Base-by-base conservation (phyloP, 2,113 vertebrate species). In the Sylvietta virens region DNA sequence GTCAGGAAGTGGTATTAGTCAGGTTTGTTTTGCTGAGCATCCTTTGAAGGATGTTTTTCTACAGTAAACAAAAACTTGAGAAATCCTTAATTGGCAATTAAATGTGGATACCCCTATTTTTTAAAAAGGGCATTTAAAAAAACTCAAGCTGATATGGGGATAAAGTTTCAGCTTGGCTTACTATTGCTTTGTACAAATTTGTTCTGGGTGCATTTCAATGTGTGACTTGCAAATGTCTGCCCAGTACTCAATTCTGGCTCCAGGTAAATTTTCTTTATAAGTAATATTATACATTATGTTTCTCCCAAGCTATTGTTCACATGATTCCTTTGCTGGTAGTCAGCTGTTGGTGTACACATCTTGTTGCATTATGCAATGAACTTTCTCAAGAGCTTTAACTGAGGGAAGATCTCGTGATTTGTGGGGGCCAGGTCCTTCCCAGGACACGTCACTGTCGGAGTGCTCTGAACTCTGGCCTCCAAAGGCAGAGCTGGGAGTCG, bases 81-180 rank as follows among this genome's bases (percentile, higher is more conserved):
- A 94, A 91, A 90, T 62, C 14, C 24, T 56, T 93, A 94, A 97
- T 61, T 96, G 91, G 66, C 91, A 95, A 95, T 96, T 95, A 94
- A 77, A 73, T 48, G 50, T 61, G 54, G 35, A 69, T 27, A 62
- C 71, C 7, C 13, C 5, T 35, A 21, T 56, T 58, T 77, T 76
- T 87, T 83, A 9, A 60, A 95, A 93, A 83, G 23, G 23, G 3
- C 37, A 88, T 77, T 74, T 51, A 1, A 42, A 69, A 70, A 62
- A 71, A 20, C 2, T 3, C 37, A 35, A 33, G 50, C 10, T 37
- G 7, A 72, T 69, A 54, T 13, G 11, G 11, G 6, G 7, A 47
- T 50, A 44, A 89, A 87, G 21, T 91, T 95, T 84, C 27, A 69
- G 17, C 30, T 67, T 70, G 39, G 8, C 18, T 94, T 90, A 37